Conservation (phyloP, 2,888 invertebrate genomes). For the Chloroclystis v-ata region DNA sequence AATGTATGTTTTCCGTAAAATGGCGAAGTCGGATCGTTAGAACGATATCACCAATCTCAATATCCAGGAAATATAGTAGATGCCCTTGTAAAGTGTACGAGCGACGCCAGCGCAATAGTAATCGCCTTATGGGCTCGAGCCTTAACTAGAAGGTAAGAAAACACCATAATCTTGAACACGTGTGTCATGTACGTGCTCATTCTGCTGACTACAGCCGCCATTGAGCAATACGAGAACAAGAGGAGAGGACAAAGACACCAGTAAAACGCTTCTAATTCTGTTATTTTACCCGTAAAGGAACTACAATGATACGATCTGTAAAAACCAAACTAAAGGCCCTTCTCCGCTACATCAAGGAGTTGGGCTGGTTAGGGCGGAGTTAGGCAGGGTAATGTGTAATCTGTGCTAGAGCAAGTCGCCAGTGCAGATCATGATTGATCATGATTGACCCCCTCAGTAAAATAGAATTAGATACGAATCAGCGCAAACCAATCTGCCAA, state of each 20-base stretch:
- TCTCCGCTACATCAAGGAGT: no score
- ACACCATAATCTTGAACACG: conserved; percentile 35
- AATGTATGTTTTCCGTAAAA: conserved; percentile 16
- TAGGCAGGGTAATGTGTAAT: no score
- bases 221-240: conserved; percentile 1
- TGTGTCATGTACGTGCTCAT: conserved; percentile 17
- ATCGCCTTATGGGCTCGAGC: conserved; percentile 31
- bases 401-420: no score
- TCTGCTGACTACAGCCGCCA: background rate
- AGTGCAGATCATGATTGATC: no score
- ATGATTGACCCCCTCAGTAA: no score
- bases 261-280: background rate
- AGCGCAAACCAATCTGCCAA: no score
- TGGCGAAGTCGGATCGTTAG: conserved; percentile 19
- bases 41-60: conserved; percentile 44
- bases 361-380: no score
- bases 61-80: conserved; percentile 63
- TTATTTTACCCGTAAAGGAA: no score
- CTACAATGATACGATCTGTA: no score
- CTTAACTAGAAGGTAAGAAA: conserved; percentile 47
- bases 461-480: no score
- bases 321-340: no score
- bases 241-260: background rate
- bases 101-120: conserved; percentile 41
- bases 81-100: conserved; percentile 56